Evolutionary conservation across 1,140 invertebrate genomes (phyloP), one percentile per base, ranked within the genome.

Genomic region (Drosophila bipectinata): DNA sequence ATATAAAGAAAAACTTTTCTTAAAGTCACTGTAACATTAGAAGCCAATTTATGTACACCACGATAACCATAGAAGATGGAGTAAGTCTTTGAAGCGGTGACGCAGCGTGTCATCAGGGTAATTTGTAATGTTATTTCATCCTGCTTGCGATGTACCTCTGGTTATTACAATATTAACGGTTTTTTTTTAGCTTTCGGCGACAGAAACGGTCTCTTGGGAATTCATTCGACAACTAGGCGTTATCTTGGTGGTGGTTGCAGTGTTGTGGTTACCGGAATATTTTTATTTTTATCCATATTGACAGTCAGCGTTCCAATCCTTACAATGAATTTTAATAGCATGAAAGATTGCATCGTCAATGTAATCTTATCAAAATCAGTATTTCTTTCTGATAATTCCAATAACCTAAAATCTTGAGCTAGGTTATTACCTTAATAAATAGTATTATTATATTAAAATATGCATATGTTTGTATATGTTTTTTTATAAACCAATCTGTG

Each of bases 101-200:
- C 80, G 57, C 79, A 84, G 80, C 80, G 76, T 84, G 80, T 84
- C 80, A 83, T 77, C 80, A 66, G 59, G 64, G 80, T 84, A 84
- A 84, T 84, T 84, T 84, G 72, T 59, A 76, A 48, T 60, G 48
- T 48, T 57, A 44, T 54, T 61, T 32, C 59, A 32, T 37, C 58
- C 34, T 41, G 30, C 15, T 30, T 58, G 18, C 10, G 28, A 39
- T 32, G 28, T 58, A 72, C 62, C 53, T 52, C 66, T 68, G 63
- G 82, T 69, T 82, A 60, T 72, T 78, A 60, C 52, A 61, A 77
- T 77, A 82, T 82, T 82, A 71, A 82, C 64, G 79, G 55, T 64
- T 83, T 49, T 61, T 44, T 77, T 83, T 44, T 62, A 57, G 72
- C 80, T 84, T 68, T 51, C 62, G 80, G 80, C 63, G 56, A 82